phyloP scores from a whole-genome alignment of 2,888 invertebrate genomes.

The Anoncus sp. region DNA sequence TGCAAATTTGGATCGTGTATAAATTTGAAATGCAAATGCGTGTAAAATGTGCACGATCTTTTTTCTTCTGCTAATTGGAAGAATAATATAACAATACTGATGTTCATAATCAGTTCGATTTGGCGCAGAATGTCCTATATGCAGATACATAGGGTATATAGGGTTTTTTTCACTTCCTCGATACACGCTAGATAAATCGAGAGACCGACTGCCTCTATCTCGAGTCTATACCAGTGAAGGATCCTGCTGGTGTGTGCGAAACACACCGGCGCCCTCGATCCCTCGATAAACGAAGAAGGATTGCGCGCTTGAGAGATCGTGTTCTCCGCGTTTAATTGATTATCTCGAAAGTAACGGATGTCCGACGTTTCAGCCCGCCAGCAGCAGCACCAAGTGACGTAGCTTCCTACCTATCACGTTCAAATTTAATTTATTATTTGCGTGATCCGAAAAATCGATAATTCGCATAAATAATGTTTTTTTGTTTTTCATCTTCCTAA shows the following conservation, averaged over 20 bases:
- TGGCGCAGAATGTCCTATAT: background rate
- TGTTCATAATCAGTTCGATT: background rate
- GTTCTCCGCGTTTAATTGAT: constrained; percentile 61
- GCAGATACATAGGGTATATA: background rate
- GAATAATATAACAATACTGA: background rate
- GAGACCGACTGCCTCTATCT: constrained; percentile 37
- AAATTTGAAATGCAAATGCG: background rate
- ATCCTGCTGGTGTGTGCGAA: constrained; percentile 8
- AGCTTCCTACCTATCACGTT: constrained; percentile 35
- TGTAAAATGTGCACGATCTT: background rate
- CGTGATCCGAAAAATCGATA: constrained; percentile 30
- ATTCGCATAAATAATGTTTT: constrained; percentile 28
- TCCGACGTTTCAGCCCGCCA: constrained; percentile 46
- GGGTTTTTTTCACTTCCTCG: constrained; percentile 16
- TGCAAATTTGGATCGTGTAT: too few relatives aligned
- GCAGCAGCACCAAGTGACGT: constrained; percentile 32
- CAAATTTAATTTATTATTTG: constrained; percentile 52
- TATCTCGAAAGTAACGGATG: constrained; percentile 55
- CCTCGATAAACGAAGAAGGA: constrained; percentile 62
- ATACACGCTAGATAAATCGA: constrained; percentile 43
- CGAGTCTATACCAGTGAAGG: constrained; percentile 7
- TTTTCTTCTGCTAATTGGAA: background rate
- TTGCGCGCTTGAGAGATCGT: constrained; percentile 59
- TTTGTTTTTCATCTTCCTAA: background rate
- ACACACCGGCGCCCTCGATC: constrained; percentile 39